Evolutionary conservation across 30 jellyfish, hydroid and myxozoan species (phyloP), one percentile per base, ranked within the genome.

Genomic region (Hydractinia symbiolongicarpus): DNA sequence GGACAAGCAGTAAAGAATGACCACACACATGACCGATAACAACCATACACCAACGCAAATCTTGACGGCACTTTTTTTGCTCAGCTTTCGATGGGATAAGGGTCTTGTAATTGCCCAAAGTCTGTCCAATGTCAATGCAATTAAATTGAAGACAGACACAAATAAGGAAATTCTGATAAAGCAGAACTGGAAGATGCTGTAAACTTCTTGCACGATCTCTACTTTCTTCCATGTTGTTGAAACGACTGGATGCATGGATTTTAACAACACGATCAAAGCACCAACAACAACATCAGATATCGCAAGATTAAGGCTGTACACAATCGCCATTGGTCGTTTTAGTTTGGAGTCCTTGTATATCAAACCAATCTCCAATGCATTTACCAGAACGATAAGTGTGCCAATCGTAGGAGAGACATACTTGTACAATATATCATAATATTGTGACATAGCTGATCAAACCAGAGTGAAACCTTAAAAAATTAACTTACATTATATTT

Each of bases 51-150:
- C 74, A n/a, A 51, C 6, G 2, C 74, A 64, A 44, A 64, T 51
- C 16, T 64, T 64, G 52, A 44, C 30, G 9, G 61, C 81, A 5
- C n/a, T n/a, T 71, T 53, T 71, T 51, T 49, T 15, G n/a, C 60
- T 71, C 50, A 49, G 61, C 61, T 5, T 71, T 8, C 61, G 61
- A 71, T 71, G 61, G 69, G 61, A 21, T 7, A 71, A 71, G 8
- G 81, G 81, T 6, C 50, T 71, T 40, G 61, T 71, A 0, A 21
- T 71, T 71, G 61, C 81, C 81, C 61, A 71, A 17, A 71, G 56
- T 17, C 61, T 54, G 53, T 21, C 81, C 57, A 71, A 10, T 4
- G 74, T 64, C 74, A 64, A 64, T n/a, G 74, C 74, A 13, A 64
- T 64, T 51, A 64, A 13, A 40, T 44, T 72, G 66, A 72, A 72